These are phyloP conservation scores for Pristionchus maxplancki DNA, from an alignment of 2,888 invertebrate genomes.

Conservation along the genomic window DNA sequence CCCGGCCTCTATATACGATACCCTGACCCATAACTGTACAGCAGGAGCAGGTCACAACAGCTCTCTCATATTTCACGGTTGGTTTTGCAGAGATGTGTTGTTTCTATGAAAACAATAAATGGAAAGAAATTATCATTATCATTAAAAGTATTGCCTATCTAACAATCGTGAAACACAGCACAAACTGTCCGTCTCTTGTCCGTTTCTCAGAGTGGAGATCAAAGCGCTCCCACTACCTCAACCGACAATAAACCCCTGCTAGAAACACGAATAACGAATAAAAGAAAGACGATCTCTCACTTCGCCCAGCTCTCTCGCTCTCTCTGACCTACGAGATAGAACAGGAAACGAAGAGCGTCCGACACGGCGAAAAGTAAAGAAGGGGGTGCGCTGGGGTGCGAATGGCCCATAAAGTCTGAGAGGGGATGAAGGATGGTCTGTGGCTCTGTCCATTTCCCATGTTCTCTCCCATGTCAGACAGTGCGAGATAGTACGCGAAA, in stretches of 20 bases:
- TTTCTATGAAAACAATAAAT: background rate
- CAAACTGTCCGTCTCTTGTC: background rate
- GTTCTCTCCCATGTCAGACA: background rate
- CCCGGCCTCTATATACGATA: background rate
- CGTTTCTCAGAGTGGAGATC: background rate
- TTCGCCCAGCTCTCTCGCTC: background rate
- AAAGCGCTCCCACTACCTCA: background rate
- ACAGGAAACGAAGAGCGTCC: background rate
- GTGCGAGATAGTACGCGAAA: background rate
- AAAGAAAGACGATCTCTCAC: background rate
- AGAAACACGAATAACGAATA: background rate
- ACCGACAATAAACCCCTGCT: constrained; percentile 6
- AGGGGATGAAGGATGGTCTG: background rate
- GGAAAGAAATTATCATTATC: background rate
- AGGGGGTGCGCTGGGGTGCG: background rate
- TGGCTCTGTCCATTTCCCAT: background rate
- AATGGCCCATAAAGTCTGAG: constrained; percentile 42
- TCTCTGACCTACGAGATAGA: background rate
- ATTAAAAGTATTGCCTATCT: too few species aligned
- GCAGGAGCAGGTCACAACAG: background rate
- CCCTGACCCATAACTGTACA: constrained; percentile 6
- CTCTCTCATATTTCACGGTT: background rate
- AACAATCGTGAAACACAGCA: background rate
- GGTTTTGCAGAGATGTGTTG: background rate
- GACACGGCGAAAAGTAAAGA: background rate